Evolutionary conservation across 2,888 invertebrate genomes (phyloP), one percentile per base, ranked within the genome.

Genomic region (Dioctria rufipes): DNA sequence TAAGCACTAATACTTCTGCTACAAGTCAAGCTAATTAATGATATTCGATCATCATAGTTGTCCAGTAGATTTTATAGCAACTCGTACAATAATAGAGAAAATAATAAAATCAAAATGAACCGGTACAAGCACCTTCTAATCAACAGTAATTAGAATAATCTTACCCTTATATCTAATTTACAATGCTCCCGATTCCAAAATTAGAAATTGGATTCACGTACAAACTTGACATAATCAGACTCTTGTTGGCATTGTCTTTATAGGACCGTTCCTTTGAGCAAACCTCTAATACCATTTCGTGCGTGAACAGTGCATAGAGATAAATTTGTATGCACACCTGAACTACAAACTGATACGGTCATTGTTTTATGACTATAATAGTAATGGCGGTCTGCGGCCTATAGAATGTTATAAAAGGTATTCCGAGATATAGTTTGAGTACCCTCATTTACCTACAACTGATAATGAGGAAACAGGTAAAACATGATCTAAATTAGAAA

Each of bases 311-410:
- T 9, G 58, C 73, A 75, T 60, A 75, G 73, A 75, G 73, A 60
- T 75, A 37, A 43, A 75, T 75, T 75, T 42, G 73, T 69, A 75
- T 40, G 60, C 40, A 75, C 73, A 60, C 9, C 73, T 75, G 60
- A 42, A 60, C 37, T 42, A 60, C 43, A 42, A 42, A 42, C 73
- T n/a, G 42, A 75, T 75, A 58, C 73, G 73, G 73, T 60, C 73
- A 75, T 75, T 75, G 60, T 75, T 75, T 60, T 75, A 75, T 75
- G 58, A 43, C 60, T 75, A 66, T 73, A 75, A 58, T 75, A 60
- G 58, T 60, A 43, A 75, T 60, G 58, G 13, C 8, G 73, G n/a
- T 60, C 49, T 69, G 43, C n/a, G 71, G 71, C 54, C 54, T 71
- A 71, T 42, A 40, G 58, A 58, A 60, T 11, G 58, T 37, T 60